Conservation (phyloP, 2,888 invertebrate genomes). For the Antheraea yamamai region DNA sequence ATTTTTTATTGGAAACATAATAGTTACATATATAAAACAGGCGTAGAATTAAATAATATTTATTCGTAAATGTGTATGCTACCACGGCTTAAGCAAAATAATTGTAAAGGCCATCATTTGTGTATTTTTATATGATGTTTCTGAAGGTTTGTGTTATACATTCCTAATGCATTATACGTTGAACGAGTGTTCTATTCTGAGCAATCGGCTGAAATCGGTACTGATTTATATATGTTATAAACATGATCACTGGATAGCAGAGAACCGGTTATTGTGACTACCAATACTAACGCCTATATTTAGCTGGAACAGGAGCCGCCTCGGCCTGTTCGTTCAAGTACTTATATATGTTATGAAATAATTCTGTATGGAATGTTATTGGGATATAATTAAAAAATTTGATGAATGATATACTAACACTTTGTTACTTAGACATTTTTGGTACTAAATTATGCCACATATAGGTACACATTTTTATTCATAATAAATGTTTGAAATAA, state of each 20-base stretch:
- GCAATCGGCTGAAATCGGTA: slow-evolving; percentile 52
- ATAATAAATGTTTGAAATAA: background rate
- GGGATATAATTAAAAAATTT: background rate
- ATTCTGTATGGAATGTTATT: background rate
- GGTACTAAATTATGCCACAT: background rate
- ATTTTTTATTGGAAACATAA: background rate
- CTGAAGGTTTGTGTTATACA: slow-evolving; percentile 21
- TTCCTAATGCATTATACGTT: slow-evolving; percentile 33
- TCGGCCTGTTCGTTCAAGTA: background rate
- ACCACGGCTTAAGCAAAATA: background rate
- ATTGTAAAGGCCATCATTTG: background rate
- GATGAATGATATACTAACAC: background rate
- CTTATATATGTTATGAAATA: background rate
- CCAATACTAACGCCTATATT: slow-evolving; percentile 29
- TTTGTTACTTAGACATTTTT: background rate
- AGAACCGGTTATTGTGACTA: slow-evolving; percentile 62
- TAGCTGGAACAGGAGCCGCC: slow-evolving; percentile 18
- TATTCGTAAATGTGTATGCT: background rate
- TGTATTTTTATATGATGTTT: slow-evolving; percentile 22
- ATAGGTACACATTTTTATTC: background rate
- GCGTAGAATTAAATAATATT: background rate
- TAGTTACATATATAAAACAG: background rate
- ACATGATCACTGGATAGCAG: slow-evolving; percentile 70
- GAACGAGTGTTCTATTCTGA: slow-evolving; percentile 47
- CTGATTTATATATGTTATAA: slow-evolving; percentile 62